Evolutionary conservation across 2,888 invertebrate genomes (phyloP).

Genomic region (Sthenelais limicola): DNA sequence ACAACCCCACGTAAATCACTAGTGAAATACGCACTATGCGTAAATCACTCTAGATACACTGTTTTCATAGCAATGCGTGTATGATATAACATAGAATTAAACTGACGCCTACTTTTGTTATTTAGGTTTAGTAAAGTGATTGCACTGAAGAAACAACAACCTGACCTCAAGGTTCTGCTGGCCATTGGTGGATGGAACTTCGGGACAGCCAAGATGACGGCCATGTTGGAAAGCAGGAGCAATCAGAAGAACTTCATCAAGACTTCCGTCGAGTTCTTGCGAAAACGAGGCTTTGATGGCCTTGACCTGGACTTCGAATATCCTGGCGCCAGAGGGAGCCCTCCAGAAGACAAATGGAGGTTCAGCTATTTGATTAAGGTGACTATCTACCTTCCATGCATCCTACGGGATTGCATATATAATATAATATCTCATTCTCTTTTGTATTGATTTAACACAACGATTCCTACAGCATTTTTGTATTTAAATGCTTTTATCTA

Average conservation of each 20-base stretch:
- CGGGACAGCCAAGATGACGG: conserved; percentile 78
- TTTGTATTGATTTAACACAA: too few species aligned
- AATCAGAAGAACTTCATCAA: conserved; percentile 16
- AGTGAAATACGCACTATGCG: too few species aligned
- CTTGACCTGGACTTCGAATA: conserved; percentile 96
- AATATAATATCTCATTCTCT: too few species aligned
- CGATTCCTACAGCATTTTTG: too few species aligned
- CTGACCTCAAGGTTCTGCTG: conserved; percentile 84
- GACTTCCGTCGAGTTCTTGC: conserved; percentile 53
- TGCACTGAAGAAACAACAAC: conserved; percentile 77
- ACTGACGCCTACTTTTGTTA: neutral
- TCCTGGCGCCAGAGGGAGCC: conserved; percentile 75
- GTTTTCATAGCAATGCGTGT: neutral
- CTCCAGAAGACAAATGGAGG: conserved; percentile 60
- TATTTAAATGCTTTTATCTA: too few species aligned
- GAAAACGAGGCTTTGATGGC: conserved; percentile 81
- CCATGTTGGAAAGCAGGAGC: conserved; percentile 56
- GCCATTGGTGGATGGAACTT: conserved; percentile 96
- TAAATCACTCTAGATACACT: too few species aligned
- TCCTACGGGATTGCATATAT: too few species aligned
- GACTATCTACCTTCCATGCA: neutral
- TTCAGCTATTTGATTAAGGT: conserved; percentile 59
- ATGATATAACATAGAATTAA: neutral
- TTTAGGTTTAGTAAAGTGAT: conserved; percentile 83
- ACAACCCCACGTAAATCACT: too few species aligned